phyloP scores from a whole-genome alignment of 2,888 invertebrate species.

The Sinopyrophorus schimmeli region DNA sequence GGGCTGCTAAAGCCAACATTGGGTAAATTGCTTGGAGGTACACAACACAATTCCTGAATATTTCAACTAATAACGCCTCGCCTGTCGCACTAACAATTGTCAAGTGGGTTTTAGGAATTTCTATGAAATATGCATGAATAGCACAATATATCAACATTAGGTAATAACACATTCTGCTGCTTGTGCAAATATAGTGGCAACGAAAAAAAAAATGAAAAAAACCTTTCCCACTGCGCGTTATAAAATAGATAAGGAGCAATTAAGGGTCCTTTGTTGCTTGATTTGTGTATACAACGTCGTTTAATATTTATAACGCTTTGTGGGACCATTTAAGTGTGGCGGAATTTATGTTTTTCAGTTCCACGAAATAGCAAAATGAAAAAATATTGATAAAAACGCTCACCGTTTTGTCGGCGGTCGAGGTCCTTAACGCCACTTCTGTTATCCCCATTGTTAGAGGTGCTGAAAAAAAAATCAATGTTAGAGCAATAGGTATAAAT shows the following conservation, averaged over 20 bases:
- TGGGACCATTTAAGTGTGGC: too few species aligned
- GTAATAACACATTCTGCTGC: constrained; percentile 11
- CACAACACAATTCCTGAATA: constrained; percentile 33
- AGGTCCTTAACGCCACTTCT: too few species aligned
- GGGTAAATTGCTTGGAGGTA: constrained; percentile 23
- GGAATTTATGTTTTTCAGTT: too few species aligned
- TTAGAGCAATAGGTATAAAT: too few species aligned
- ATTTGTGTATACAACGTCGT: too few species aligned
- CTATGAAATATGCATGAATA: constrained; percentile 39
- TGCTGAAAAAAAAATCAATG: too few species aligned
- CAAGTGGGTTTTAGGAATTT: constrained; percentile 36
- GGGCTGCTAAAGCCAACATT: constrained; percentile 15
- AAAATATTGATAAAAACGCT: too few species aligned
- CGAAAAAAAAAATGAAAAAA: constrained; percentile 4
- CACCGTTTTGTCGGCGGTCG: too few species aligned
- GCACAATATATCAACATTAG: constrained; percentile 25
- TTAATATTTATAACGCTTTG: too few species aligned
- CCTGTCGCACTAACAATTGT: constrained; percentile 26
- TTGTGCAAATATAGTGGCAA: constrained; percentile 14
- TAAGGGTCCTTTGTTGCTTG: constrained; percentile 4
- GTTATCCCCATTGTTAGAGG: too few species aligned
- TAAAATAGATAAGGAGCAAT: constrained; percentile 10
- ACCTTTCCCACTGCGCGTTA: not conserved
- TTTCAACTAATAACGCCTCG: constrained; percentile 36
- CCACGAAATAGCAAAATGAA: too few species aligned